Evolutionary conservation across 1,140 invertebrate genomes (phyloP).

Genomic region (Euura saliciscinereae): DNA sequence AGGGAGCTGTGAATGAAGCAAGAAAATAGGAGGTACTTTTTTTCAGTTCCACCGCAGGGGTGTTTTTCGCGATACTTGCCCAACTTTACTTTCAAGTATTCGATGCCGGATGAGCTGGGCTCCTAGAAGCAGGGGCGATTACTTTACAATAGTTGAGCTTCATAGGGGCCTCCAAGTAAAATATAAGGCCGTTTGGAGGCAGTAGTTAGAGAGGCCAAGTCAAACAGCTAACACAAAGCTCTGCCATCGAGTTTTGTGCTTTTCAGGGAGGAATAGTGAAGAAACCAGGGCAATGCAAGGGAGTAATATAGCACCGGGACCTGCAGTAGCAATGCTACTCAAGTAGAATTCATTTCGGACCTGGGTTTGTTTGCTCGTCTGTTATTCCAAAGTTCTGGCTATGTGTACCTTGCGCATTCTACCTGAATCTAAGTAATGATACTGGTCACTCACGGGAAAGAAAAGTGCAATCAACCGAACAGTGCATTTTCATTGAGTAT

Average conservation of each 20-base stretch:
- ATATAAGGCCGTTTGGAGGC: neutral
- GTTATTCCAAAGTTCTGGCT: neutral
- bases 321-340: neutral
- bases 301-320: neutral
- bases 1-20: no score
- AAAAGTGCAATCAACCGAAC: no score
- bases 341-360: neutral
- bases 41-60: no score
- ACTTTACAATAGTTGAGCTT: neutral
- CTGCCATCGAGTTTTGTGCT: neutral
- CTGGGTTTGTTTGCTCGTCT: neutral
- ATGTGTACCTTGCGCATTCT: no score
- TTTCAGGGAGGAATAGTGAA: neutral
- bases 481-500: no score
- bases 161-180: neutral
- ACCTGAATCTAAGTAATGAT: no score
- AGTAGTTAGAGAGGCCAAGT: neutral
- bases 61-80: no score
- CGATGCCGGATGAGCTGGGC: no score
- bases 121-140: neutral
- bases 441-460: no score
- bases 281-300: neutral
- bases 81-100: no score
- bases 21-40: no score
- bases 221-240: neutral